Evolutionary conservation across 2,888 invertebrate species (phyloP), one percentile per base, ranked within the genome.

Genomic region (Sminthurinus aureus): DNA sequence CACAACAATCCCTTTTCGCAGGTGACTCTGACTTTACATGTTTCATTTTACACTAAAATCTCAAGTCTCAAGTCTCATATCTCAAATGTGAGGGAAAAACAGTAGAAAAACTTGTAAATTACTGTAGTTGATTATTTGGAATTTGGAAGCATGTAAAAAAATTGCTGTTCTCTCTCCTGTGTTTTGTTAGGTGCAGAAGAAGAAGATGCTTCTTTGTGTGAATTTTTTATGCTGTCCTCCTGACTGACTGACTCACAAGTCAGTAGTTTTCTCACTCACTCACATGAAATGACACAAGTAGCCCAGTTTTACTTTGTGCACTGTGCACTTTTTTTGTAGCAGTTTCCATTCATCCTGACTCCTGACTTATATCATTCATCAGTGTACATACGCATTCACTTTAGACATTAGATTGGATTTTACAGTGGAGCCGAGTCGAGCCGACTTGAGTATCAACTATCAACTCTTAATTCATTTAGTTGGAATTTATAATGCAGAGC

Each of bases 261-360:
- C 50, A 51, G 78, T 52, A n/a, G 11, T 64, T 20, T 78, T 52
- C 13, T 58, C 64, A 78, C 58, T 78, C 58, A 78, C 22, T 13
- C 74, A 74, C 15, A 74, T 69, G 20, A 69, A 22, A n/a, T 69
- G n/a, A 22, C 20, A 13, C 71, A 71, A 71, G 71, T 71, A 75
- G 75, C 75, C 75, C 51, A 52, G 52, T 52, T 52, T n/a, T n/a
- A 75, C 15, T 38, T 38, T 38, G 38, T 38, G 38, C 1, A 38
- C 38, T 38, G 38, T 38, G 38, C 38, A 38, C 38, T 38, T 38
- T 38, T 38, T 38, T 38, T 38, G 38, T 38, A 38, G 1, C 38
- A 38, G 38, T 38, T 38, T 38, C 38, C 38, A 38, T 38, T 38
- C 38, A 38, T 75, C 75, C 50, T 26, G 15, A n/a, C 26, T 24